These are phyloP conservation scores for Caranx melampygus DNA, from an alignment of 2,113 vertebrate species.

Conservation along the genomic window DNA sequence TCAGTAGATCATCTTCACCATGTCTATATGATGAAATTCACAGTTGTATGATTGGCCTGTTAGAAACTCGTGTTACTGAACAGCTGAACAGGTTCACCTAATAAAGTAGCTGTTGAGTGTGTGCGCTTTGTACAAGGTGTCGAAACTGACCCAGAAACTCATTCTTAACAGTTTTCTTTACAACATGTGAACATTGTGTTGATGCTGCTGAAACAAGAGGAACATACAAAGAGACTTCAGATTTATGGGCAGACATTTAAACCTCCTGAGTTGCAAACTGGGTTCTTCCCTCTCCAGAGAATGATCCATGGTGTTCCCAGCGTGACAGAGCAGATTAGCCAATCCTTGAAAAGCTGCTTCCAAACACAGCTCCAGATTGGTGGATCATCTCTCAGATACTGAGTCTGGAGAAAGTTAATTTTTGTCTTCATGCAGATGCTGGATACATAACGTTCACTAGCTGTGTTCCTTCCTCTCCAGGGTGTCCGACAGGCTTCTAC, in stretches of 20 bases:
- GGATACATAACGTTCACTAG: neutral
- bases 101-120: too few relatives aligned
- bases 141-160: too few relatives aligned
- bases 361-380: neutral
- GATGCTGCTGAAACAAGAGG: neutral
- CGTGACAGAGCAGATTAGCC: constrained; percentile 26
- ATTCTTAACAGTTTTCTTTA: neutral
- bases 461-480: constrained; percentile 72
- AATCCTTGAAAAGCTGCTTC: constrained; percentile 19
- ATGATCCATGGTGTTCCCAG: constrained; percentile 2
- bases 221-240: neutral
- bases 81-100: too few relatives aligned
- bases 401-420: neutral
- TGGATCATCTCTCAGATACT: neutral
- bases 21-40: too few relatives aligned
- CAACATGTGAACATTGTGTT: neutral
- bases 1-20: too few relatives aligned
- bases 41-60: too few relatives aligned
- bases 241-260: neutral
- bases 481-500: constrained; percentile 91
- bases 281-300: neutral
- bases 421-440: neutral
- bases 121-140: too few relatives aligned
- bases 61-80: too few relatives aligned
- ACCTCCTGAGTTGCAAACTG: constrained; percentile 10